These are phyloP conservation scores for Willowsia nigromaculata DNA, from an alignment of 2,888 invertebrate species.

Conservation along the genomic window DNA sequence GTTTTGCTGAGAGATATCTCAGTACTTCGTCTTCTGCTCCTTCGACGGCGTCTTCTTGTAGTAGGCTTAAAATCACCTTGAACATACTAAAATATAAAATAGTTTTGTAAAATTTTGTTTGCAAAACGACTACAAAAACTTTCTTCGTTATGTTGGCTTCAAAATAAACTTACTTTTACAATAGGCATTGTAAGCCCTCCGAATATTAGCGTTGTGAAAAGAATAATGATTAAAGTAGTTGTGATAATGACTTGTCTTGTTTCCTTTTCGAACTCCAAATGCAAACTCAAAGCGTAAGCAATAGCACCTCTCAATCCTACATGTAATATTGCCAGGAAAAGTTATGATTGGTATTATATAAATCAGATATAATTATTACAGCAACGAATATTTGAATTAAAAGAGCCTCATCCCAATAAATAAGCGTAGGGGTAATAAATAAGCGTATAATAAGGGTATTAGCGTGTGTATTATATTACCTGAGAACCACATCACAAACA, in stretches of 20 bases:
- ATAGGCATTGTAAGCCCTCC: slow-evolving; percentile 99
- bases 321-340: no score
- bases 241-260: slow-evolving; percentile 98
- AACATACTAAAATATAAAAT: slow-evolving; percentile 83
- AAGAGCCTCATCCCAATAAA: no score
- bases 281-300: slow-evolving; percentile 97
- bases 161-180: slow-evolving; percentile 84
- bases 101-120: not conserved
- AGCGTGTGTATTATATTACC: slow-evolving; percentile 51
- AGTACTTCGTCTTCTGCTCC: slow-evolving; percentile 84
- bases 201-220: slow-evolving; percentile 96
- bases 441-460: no score
- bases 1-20: slow-evolving; percentile 98
- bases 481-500: slow-evolving; percentile 99
- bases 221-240: slow-evolving; percentile 97
- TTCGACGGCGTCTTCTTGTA: slow-evolving; percentile 78
- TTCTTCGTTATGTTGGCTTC: no score
- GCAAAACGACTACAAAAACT: not conserved
- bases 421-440: no score
- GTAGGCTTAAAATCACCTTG: slow-evolving; percentile 84
- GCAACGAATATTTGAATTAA: no score
- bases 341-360: no score
- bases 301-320: slow-evolving; percentile 92
- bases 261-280: slow-evolving; percentile 95
- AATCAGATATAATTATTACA: no score